phyloP scores from a whole-genome alignment of 2,113 vertebrate genomes.

The Elachura formosa region DNA sequence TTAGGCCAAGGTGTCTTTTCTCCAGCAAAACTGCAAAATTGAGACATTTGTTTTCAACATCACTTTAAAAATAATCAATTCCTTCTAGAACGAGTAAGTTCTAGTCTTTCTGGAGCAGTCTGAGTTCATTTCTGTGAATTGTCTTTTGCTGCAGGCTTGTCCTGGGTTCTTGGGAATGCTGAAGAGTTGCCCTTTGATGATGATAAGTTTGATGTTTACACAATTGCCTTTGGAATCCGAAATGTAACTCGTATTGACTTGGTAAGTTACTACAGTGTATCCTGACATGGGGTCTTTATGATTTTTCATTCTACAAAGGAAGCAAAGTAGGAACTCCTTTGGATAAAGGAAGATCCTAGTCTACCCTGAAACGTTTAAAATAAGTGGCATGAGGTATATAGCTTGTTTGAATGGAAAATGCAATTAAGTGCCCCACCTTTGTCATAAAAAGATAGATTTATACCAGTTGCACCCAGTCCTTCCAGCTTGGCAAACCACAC shows the following conservation, averaged over 20 bases:
- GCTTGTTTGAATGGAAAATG: not conserved
- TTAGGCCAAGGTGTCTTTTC: not conserved
- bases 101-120: not conserved
- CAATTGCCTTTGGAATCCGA: slow-evolving; percentile 94
- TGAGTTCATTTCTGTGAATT: not conserved
- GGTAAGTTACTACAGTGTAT: slow-evolving; percentile 50
- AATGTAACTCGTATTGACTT: slow-evolving; percentile 89
- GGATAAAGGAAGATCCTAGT: not conserved
- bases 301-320: not conserved
- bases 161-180: slow-evolving; percentile 92
- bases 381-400: not conserved
- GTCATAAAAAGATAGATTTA: not conserved
- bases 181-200: slow-evolving; percentile 93
- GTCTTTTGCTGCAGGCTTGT: slow-evolving; percentile 76
- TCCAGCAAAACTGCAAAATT: not conserved
- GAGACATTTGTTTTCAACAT: not conserved
- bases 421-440: not conserved
- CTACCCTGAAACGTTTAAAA: not conserved
- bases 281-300: not conserved
- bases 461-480: not conserved
- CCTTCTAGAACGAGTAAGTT: not conserved
- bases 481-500: not conserved
- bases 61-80: not conserved
- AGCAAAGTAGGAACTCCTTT: not conserved
- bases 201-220: slow-evolving; percentile 91